Evolutionary conservation across 2,888 invertebrate species (phyloP).

Genomic region (Folsomia manolachei): DNA sequence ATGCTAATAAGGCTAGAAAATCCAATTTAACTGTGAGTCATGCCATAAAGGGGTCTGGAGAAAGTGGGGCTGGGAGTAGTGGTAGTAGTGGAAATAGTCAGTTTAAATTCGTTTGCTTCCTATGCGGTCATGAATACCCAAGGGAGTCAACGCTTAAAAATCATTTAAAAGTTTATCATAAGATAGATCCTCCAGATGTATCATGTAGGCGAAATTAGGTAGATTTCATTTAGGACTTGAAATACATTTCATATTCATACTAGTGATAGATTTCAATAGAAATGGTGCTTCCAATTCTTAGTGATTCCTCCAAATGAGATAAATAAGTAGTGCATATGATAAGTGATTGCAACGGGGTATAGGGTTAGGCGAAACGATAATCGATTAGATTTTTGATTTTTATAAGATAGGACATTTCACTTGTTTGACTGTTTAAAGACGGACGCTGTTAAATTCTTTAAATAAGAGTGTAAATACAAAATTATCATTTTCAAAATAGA

Average conservation of each 20-base stretch:
- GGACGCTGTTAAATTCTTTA: background rate
- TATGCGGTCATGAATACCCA: constrained; percentile 50
- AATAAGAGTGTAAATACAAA: constrained; percentile 1
- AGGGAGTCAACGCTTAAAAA: constrained; percentile 49
- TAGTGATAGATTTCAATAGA: no score
- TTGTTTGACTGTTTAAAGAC: background rate
- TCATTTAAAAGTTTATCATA: constrained; percentile 50
- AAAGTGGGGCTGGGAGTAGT: constrained; percentile 30
- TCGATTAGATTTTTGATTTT: no score
- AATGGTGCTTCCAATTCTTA: no score
- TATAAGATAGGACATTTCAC: background rate
- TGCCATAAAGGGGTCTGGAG: constrained; percentile 18
- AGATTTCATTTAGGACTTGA: background rate
- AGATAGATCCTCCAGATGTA: constrained; percentile 43
- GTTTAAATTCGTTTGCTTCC: constrained; percentile 49
- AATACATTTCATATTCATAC: background rate
- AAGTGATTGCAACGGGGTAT: no score
- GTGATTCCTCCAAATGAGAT: no score
- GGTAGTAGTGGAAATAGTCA: constrained; percentile 31
- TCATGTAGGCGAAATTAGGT: background rate
- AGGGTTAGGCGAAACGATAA: no score
- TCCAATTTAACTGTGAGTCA: constrained; percentile 18
- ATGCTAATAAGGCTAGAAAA: background rate
- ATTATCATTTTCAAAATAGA: background rate
- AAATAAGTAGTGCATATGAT: no score